Conservation (phyloP, 2,797 vertebrate genomes). For the Aulostomus chinensis region DNA sequence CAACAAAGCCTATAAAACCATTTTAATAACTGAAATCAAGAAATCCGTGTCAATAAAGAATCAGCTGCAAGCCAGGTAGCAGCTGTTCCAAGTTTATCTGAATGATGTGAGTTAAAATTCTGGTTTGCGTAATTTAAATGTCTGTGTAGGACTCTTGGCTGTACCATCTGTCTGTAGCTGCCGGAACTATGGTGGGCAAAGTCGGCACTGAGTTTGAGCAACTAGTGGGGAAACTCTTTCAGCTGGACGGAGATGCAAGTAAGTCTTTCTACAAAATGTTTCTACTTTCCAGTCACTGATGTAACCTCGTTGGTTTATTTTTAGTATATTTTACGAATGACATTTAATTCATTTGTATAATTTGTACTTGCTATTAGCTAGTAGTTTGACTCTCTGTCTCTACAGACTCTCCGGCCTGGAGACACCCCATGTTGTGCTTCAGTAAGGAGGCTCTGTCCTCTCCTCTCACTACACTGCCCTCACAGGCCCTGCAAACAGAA, state of each 20-base stretch:
- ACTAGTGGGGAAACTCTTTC: slow-evolving; percentile 90
- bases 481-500: slow-evolving; percentile 95
- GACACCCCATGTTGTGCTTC: slow-evolving; percentile 90
- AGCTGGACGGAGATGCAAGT: slow-evolving; percentile 89
- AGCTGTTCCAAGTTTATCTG: too few relatives aligned
- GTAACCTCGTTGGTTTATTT: too few relatives aligned
- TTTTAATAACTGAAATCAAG: too few relatives aligned
- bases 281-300: background rate
- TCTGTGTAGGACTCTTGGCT: slow-evolving; percentile 88
- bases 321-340: too few relatives aligned
- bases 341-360: background rate
- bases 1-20: too few relatives aligned
- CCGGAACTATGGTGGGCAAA: slow-evolving; percentile 84
- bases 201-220: slow-evolving; percentile 97
- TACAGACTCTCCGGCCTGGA: slow-evolving; percentile 92
- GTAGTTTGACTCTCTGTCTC: background rate
- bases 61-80: too few relatives aligned
- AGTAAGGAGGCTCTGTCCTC: slow-evolving; percentile 93
- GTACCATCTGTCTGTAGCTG: slow-evolving; percentile 93
- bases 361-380: background rate
- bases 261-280: slow-evolving; percentile 53
- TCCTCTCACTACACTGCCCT: slow-evolving; percentile 93
- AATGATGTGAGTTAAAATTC: background rate
- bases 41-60: too few relatives aligned
- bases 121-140: too few relatives aligned